Evolutionary conservation across 2,113 vertebrate genomes (phyloP), one percentile per base, ranked within the genome.

Genomic region (Crypturellus undulatus): DNA sequence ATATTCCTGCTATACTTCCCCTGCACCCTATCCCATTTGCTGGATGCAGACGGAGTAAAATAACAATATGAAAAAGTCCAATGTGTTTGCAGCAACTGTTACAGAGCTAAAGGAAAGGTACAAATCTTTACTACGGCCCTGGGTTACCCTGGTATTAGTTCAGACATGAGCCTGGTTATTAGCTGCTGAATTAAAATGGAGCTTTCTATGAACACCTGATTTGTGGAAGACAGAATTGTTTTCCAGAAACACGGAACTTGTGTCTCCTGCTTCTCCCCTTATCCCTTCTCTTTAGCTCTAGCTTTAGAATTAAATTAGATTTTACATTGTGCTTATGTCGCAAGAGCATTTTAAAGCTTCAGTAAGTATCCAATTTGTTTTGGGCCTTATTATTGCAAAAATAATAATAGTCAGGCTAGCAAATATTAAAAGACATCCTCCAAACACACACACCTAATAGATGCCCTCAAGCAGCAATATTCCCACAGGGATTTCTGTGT

Each of bases 161-260:
- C 67, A 77, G 87, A 91, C 87, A 96, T 91, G 92, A 96, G 96
- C 89, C 78, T 64, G 92, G 81, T 93, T 94, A 94, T 95, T 97
- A 96, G 90, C 75, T 90, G 73, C 80, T 96, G 95, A 93, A 95
- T 95, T 90, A 97, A 94, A 94, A 97, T 92, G 63, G 95, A 94
- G 65, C 22, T 11, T 93, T 95, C 70, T 67, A 63, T 91, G 89
- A 97, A 94, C 73, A 93, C 94, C 94, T 97, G 90, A 76, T 81
- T 94, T 73, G 65, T 72, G 54, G 65, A 56, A 51, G 60, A 78
- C 4, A 20, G 54, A 90, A 73, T 67, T 78, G 32, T 63, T 87
- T 86, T 70, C 62, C 51, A 92, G 68, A 91, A 82, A 80, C 32
- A 19, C 3, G 11, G 32, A 93, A 81, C 30, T 18, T 68, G 28